Base-by-base conservation (phyloP, 2,113 vertebrate species). In the Oncorhynchus clarkii region DNA sequence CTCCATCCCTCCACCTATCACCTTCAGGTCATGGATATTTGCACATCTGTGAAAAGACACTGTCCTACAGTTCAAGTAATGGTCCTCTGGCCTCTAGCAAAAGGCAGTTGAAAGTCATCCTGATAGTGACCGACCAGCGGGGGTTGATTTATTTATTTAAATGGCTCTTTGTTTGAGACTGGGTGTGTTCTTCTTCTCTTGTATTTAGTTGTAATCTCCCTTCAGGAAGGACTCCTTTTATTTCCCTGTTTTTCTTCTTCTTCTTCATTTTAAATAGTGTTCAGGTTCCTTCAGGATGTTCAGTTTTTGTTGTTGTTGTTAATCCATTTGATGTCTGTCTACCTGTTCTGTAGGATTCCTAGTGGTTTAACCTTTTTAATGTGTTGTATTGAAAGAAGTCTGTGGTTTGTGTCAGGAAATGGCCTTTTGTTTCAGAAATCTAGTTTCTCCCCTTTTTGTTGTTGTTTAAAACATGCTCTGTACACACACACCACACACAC, bases 21-120 rank as follows among this genome's bases (percentile, higher is more conserved):
- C 74, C 84, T 83, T 84, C 82, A 86, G 39, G 39, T 85, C 82
- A 76, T 84, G 85, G 80, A 89, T 80, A 92, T 94, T 94, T 93
- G 88, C 89, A 91, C 91, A 69, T 91, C 89, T 92, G 88, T 92
- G 88, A 89, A 90, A 87, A 88, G 88, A 89, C 82, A 81, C 79
- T 31, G 78, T 45, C 39, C 39, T 45, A 45, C 39, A 45, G 9
- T 83, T 77, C 79, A 26, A 75, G 79, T 87, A 74, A 84, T 87
- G 85, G 74, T 77, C 83, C 82, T 65, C 79, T 76, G 78, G 86
- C 90, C 88, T 74, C 12, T 67, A 87, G 90, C 89, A 89, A 88
- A 91, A 89, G 88, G 89, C 88, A 91, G 89, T 92, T 93, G 88
- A 91, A 91, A 90, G 89, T 84, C 81, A 76, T 71, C 49, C 49